Evolutionary conservation across 2,113 vertebrate genomes (phyloP), one percentile per base, ranked within the genome.

Genomic region (Alectura lathami): DNA sequence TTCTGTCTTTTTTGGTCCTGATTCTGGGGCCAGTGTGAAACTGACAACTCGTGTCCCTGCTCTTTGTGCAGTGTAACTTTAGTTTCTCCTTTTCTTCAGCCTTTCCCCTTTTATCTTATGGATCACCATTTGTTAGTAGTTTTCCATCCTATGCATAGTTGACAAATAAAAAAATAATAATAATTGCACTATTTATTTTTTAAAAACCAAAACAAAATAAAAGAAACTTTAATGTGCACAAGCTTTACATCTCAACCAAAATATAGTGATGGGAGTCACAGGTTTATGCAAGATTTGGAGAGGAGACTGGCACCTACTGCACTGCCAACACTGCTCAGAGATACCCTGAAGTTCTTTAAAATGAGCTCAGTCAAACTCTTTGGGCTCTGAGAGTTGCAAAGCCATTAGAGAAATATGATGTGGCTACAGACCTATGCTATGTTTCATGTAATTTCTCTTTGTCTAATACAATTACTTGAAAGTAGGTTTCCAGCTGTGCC

Each of bases 321-420:
- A 26, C 27, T 36, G 59, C 18, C 64, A 91, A 1, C 32, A 30
- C 69, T 43, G 32, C n/a, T 69, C 76, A 38, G 70, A 36, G 26
- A 24, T 69, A 13, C 45, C 6, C 87, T 47, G 53, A 16, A 73
- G 63, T 23, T 34, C 51, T 45, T 56, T 76, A 53, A 53, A 64
- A 57, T 4, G 1, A 59, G 47, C 4, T 11, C 14, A 7, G 53
- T 79, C 40, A 56, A 40, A 53, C 32, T 48, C 0, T 0, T 8
- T n/a, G 6, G 21, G 29, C 40, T 62, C 70, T 0, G 0, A 27
- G 50, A 83, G 47, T 29, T 72, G 45, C 36, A 53, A 32, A 73
- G 40, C 32, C 48, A 13, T 9, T 85, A 38, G 27, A 57, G 36
- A 54, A 76, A 27, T 56, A 15, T 62, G 42, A 20, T 1, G 0